Evolutionary conservation across 2,888 invertebrate species (phyloP), one percentile per base, ranked within the genome.

Genomic region (Polymixis flavicincta): DNA sequence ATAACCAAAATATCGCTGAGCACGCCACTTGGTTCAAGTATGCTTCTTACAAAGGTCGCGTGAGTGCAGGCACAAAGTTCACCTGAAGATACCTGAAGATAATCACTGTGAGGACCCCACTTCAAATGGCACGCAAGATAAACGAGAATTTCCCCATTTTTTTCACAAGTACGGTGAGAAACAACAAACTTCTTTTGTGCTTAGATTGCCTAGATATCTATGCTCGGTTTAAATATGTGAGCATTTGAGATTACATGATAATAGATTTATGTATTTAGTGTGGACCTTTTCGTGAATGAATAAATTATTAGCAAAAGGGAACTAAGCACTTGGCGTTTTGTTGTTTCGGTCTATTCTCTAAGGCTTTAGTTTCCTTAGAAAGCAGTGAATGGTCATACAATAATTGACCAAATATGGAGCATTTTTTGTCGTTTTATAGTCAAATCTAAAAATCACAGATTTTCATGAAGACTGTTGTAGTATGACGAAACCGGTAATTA

Each of bases 1-100:
- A 93, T 92, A 88, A 88, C 92, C 92, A 85, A 93, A 95, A 94
- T 95, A 90, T 89, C 90, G 95, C 96, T 93, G 95, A 96, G 92
- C 89, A 88, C 79, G 91, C 90, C 92, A 84, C 94, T 96, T 86
- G 83, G 85, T 82, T 81, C 77, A 87, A 95, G 96, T 92, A 91
- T 88, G 90, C 95, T 93, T 91, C 92, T 95, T 92, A 92, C 91
- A 94, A 94, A 93, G 95, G 94, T 93, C 92, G 89, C 87, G 84
- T 81, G 90, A 90, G 90, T 85, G 91, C 90, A 90, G 90, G 91
- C 90, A 90, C 92, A 92, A 92, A 93, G 94, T 93, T 94, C 92
- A 90, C 91, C 92, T 92, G 92, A 91, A 90, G 91, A 93, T 94
- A 95, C 91, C 92, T 92, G 92, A 91, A 90, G 91, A 93, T 95